Base-by-base conservation (phyloP, 2,797 vertebrate species). In the Eulemur rubriventer region DNA sequence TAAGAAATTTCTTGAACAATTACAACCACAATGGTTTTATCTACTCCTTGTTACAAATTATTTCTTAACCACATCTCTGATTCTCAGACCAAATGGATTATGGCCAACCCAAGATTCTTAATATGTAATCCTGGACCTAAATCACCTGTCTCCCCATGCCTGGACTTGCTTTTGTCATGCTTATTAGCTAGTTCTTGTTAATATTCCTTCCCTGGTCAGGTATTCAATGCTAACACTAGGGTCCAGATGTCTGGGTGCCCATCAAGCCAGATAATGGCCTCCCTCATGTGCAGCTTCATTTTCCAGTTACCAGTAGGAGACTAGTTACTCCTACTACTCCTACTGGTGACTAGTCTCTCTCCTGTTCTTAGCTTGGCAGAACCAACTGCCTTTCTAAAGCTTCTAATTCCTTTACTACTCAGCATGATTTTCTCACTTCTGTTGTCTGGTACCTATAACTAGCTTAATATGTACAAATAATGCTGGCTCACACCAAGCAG, bases 11-110 rank as follows among this genome's bases (percentile, higher is more conserved):
- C 69, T 96, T 7, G 7, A 96, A 94, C 78, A 95, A 94, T 96
- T 97, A 96, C 61, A 96, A 84, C 80, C 94, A 95, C 80, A 73
- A 83, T 88, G 96, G 91, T 92, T 97, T 96, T 97, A 95, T 94
- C 93, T 97, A 86, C 9, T 91, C 83, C 84, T 96, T 69, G 13
- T 90, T 97, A 96, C 96, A 97, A 98, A 97, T 95, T 97, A 84
- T 96, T 95, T 93, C 94, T 91, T 94, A 97, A 96, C 96, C 80
- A 61, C 92, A 94, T 96, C 38, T 96, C 95, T 72, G 76, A 65
- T 93, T 96, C 80, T 93, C 84, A 87, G 89, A 94, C 87, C 78
- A 79, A 96, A 88, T 90, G 93, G 89, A 96, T 96, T 90, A 90
- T 72, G 50, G 95, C 84, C 72, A 97, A 90, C 35, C 43, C 84